These are phyloP conservation scores for Drosophila tropicalis DNA, from an alignment of 1,140 invertebrate genomes.

Conservation along the genomic window DNA sequence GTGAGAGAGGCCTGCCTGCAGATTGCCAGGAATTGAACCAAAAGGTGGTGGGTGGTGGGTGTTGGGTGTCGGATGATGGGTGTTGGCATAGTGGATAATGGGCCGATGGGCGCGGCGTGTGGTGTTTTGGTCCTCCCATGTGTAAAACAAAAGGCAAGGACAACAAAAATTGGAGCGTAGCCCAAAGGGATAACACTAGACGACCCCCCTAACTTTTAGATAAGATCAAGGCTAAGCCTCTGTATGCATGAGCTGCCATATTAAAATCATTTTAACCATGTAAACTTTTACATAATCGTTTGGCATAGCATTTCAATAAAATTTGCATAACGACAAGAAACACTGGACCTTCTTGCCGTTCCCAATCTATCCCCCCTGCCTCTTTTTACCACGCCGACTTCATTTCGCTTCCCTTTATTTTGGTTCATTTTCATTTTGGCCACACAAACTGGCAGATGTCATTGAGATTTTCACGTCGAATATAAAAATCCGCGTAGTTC, in stretches of 20 bases:
- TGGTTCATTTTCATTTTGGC: neutral
- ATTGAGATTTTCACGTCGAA: constrained; percentile 13
- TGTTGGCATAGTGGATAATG: too few species aligned
- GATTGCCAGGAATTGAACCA: neutral
- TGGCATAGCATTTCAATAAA: constrained; percentile 70
- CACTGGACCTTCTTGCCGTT: neutral
- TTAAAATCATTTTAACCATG: constrained; percentile 50
- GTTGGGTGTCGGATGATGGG: neutral
- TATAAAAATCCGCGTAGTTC: constrained; percentile 22
- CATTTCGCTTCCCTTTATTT: neutral
- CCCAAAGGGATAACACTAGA: neutral
- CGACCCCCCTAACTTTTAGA: neutral
- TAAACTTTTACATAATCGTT: constrained; percentile 73
- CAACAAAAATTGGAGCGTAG: constrained; percentile 15
- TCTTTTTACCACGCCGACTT: too few species aligned
- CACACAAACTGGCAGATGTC: constrained; percentile 50
- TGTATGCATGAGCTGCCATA: constrained; percentile 17
- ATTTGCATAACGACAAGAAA: constrained; percentile 64
- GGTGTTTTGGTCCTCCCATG: constrained; percentile 40
- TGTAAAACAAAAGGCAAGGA: constrained; percentile 54
- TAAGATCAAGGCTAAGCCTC: neutral
- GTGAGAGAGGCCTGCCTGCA: neutral
- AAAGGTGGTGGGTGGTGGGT: neutral
- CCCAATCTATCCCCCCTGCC: neutral
- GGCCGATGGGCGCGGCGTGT: neutral